Base-by-base conservation (phyloP, 2,888 invertebrate genomes). In the Ophioninae sp. region DNA sequence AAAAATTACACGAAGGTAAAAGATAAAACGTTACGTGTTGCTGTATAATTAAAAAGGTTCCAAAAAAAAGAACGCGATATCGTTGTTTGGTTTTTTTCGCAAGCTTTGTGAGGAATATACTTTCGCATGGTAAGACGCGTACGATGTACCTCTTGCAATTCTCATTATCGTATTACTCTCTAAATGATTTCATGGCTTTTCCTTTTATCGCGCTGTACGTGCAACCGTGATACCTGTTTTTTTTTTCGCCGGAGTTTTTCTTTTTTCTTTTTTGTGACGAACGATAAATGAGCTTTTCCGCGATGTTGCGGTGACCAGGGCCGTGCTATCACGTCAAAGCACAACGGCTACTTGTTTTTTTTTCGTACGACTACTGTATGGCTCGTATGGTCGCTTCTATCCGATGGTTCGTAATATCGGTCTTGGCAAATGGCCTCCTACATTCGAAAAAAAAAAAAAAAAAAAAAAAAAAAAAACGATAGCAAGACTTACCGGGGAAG, bases 1-100 rank as follows among this genome's bases (percentile, higher is more conserved):
- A 73, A 65, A 82, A 57, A 82, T 78, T 64, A 78, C 56, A 73
- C 37, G 62, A 62, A 39, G 70, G 70, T 78, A 78, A 77, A 77
- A 30, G 70, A 76, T 78, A 78, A 81, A 81, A 20, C 57, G 56
- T 56, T 39, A 65, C 37, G 65, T 50, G 23, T 23, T 13, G 3
- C 41, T 50, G 59, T 72, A 37, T 44, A 76, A 81, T 81, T 70
- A 72, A 72, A 76, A 76, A 70, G 70, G 21, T 65, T n/a, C 44
- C 20, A 76, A 65, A 61, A 30, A 30, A 30, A 30, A 30, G 3
- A 30, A 1, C 1, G 30, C 3, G 30, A 41, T 70, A 21, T 17
- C 44, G 41, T 64, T 57, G 13, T 79, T 65, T 50, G 56, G 57
- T 59, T 41, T 69, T 67, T 67, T 76, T 59, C 56, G 23, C 23